phyloP scores from a whole-genome alignment of 2,113 vertebrate species.

The Colossoma macropomum region DNA sequence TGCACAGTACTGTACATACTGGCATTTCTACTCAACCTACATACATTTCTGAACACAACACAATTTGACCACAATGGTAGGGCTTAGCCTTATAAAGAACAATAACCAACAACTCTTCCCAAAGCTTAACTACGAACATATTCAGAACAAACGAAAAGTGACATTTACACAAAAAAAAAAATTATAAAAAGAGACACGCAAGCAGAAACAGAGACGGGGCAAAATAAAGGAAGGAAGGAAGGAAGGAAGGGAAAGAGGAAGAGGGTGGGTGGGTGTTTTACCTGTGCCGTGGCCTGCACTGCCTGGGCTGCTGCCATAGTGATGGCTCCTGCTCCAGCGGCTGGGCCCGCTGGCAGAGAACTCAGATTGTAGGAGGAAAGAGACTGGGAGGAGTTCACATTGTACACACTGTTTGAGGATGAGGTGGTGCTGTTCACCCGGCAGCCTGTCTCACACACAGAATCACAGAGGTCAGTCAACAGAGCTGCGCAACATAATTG shows the following conservation, averaged over 20 bases:
- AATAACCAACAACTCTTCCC: too few relatives aligned
- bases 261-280: slow-evolving; percentile 56
- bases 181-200: too few relatives aligned
- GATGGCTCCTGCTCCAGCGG: slow-evolving; percentile 94
- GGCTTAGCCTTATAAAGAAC: too few relatives aligned
- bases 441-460: slow-evolving; percentile 79
- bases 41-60: too few relatives aligned
- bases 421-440: slow-evolving; percentile 89
- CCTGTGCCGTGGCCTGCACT: slow-evolving; percentile 97
- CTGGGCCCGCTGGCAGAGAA: slow-evolving; percentile 86
- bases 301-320: slow-evolving; percentile 99
- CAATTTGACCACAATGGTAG: too few relatives aligned
- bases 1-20: too few relatives aligned
- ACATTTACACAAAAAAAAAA: too few relatives aligned
- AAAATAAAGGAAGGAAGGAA: background rate
- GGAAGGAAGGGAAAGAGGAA: background rate
- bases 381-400: slow-evolving; percentile 90
- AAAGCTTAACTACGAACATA: too few relatives aligned
- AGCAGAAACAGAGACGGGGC: too few relatives aligned
- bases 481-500: background rate
- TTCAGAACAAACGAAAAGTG: too few relatives aligned
- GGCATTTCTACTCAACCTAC: too few relatives aligned
- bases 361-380: slow-evolving; percentile 93
- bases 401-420: slow-evolving; percentile 91
- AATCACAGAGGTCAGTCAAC: background rate